Evolutionary conservation across 2,888 invertebrate genomes (phyloP).

Genomic region (Hetaerina titia): DNA sequence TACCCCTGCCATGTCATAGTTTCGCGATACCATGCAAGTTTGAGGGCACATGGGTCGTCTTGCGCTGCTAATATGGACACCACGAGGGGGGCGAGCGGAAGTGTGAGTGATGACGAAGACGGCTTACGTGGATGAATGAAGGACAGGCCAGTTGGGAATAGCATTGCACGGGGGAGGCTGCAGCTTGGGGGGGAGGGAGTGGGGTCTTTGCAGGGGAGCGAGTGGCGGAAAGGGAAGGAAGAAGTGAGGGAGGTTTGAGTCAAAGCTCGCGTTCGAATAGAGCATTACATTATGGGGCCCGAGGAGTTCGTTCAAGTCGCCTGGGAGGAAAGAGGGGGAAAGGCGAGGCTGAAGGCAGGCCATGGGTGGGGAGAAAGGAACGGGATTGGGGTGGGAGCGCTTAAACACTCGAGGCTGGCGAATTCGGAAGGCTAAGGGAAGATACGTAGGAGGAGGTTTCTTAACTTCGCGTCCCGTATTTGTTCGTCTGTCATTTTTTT

Average conservation of each 20-base stretch:
- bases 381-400: not conserved
- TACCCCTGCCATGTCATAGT: no score
- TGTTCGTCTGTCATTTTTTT: slow-evolving; percentile 5
- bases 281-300: slow-evolving; percentile 25
- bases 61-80: no score
- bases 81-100: not conserved
- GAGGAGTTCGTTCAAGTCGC: not conserved
- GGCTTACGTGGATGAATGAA: not conserved
- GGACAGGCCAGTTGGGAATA: slow-evolving; percentile 8
- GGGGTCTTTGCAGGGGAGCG: not conserved
- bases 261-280: slow-evolving; percentile 22
- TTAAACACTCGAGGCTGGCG: not conserved
- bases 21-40: no score
- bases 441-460: not conserved
- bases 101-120: slow-evolving; percentile 3
- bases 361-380: not conserved
- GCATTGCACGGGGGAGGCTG: not conserved
- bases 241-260: slow-evolving; percentile 17
- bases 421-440: slow-evolving; percentile 1
- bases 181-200: not conserved
- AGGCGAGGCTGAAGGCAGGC: not conserved
- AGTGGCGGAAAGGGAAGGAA: not conserved
- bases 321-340: not conserved
- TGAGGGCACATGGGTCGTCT: no score
- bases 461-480: slow-evolving; percentile 5